A percentile compares a stretch with the other conserved stretches of the same genome.
These are phyloP conservation scores for Hyaena hyaena DNA, from an alignment of 2,113 vertebrate genomes.

Conservation along the genomic window DNA sequence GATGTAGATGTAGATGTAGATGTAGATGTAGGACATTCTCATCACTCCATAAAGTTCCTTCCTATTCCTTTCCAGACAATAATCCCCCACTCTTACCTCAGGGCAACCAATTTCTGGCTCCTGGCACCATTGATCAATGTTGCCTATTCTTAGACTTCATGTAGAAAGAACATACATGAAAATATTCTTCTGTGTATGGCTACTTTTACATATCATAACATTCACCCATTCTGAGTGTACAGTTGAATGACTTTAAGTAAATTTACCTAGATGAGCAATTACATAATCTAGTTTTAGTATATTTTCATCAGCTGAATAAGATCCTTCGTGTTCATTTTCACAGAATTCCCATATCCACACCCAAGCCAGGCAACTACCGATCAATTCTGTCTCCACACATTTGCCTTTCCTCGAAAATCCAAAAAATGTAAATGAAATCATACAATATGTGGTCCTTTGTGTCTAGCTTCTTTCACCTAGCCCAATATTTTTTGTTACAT, in stretches of 20 bases:
- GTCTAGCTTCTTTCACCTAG: not conserved
- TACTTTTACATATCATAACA: not conserved
- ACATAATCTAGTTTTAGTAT: not conserved
- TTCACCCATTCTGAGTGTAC: not conserved
- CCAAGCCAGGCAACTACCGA: not conserved
- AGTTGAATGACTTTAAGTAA: constrained; percentile 5
- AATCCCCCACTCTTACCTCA: not conserved
- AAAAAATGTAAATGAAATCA: not conserved
- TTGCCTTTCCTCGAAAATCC: not conserved
- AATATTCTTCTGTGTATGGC: not conserved
- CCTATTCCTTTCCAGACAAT: not conserved
- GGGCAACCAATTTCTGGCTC: not conserved
- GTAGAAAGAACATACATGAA: not conserved
- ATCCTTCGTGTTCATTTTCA: not conserved
- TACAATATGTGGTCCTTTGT: not conserved
- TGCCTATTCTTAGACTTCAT: not conserved
- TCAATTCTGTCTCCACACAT: not conserved
- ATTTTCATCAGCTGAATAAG: not conserved
- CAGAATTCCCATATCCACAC: not conserved
- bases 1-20: not conserved
- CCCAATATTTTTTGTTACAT: not conserved
- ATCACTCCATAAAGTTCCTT: not conserved
- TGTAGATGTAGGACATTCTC: not conserved
- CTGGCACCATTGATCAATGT: not conserved
- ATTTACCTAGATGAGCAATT: not conserved